Evolutionary conservation across 2,888 invertebrate genomes (phyloP).

Genomic region (Lepidocyrtoides sp.): DNA sequence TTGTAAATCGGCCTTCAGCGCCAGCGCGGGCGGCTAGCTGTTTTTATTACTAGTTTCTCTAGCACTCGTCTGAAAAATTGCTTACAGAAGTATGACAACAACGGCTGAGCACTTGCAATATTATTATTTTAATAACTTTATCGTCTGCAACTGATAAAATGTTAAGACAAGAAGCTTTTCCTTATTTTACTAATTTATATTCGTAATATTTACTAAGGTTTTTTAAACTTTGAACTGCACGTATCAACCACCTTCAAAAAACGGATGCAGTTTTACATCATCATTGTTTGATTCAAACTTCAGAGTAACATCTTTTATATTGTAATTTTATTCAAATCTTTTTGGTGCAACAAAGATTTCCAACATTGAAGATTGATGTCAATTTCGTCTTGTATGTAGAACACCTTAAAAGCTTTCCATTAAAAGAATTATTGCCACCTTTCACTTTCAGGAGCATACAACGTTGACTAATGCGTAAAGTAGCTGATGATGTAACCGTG

Average conservation of each 20-base stretch:
- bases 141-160: neutral
- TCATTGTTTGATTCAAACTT: neutral
- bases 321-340: too few relatives aligned
- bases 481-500: neutral
- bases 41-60: slow-evolving; percentile 17
- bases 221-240: neutral
- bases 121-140: slow-evolving; percentile 48
- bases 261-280: neutral
- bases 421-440: neutral
- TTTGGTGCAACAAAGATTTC: too few relatives aligned
- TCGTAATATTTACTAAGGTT: neutral
- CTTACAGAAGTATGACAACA: slow-evolving; percentile 35
- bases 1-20: neutral
- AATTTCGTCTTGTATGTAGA: too few relatives aligned
- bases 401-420: too few relatives aligned
- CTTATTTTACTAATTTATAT: slow-evolving; percentile 46
- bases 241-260: neutral
- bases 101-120: neutral
- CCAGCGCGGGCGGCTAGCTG: neutral
- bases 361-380: too few relatives aligned
- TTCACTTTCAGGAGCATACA: neutral
- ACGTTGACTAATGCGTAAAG: neutral
- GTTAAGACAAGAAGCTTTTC: slow-evolving; percentile 25
- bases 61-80: slow-evolving; percentile 29
- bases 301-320: neutral